Evolutionary conservation across 2,797 vertebrate genomes (phyloP).

Genomic region (Psittacula echo): DNA sequence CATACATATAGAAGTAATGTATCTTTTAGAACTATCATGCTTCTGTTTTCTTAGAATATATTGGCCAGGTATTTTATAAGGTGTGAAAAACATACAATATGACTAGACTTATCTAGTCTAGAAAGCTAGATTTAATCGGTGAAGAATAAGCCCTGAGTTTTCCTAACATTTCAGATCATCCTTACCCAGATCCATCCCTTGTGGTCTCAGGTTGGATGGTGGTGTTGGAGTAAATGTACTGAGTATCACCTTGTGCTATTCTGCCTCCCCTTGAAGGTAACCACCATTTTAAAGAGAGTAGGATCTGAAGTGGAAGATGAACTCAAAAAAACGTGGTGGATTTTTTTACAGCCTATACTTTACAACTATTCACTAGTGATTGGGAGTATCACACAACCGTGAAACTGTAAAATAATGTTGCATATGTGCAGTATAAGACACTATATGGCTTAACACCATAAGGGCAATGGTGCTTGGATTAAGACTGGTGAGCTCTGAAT

Average conservation of each 20-base stretch:
- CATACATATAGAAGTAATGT: background rate
- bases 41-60: background rate
- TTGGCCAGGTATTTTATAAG: background rate
- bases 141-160: background rate
- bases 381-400: background rate
- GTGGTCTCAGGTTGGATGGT: background rate
- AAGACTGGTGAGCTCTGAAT: background rate
- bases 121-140: background rate
- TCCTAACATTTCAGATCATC: background rate
- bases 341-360: background rate
- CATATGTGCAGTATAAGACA: background rate
- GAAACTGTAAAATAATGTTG: background rate
- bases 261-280: background rate
- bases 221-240: rapidly evolving
- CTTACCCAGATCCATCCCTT: background rate
- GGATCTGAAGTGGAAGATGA: background rate
- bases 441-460: rapidly evolving
- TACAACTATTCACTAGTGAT: background rate
- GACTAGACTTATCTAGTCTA: background rate
- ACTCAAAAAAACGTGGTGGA: background rate
- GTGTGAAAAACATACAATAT: background rate
- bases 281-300: background rate
- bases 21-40: background rate
- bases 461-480: rapidly evolving
- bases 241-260: background rate